Percentiles rank a stretch among this genome's conserved stretches.
phyloP scores from a whole-genome alignment of 2,888 invertebrate genomes.

The Brenthis hecate region DNA sequence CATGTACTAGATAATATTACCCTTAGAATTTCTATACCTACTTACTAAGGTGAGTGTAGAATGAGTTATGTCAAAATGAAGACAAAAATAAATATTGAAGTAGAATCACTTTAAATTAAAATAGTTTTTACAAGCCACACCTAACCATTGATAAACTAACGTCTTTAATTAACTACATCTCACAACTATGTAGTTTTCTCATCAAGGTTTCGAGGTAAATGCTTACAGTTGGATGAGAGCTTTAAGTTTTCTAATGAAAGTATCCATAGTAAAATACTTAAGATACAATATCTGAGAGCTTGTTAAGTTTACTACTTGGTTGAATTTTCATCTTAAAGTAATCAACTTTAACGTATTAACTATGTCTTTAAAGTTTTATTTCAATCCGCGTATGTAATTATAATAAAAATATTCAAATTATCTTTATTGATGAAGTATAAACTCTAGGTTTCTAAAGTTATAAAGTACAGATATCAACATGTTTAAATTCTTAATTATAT shows the following conservation, averaged over 20 bases:
- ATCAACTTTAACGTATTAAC: background rate
- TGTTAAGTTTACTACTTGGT: background rate
- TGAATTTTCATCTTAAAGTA: background rate
- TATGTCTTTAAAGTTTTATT: background rate
- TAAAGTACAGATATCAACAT: slow-evolving; percentile 3
- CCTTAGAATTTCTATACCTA: too few relatives aligned
- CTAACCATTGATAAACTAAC: background rate
- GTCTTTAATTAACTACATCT: background rate
- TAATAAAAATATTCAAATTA: slow-evolving; percentile 8
- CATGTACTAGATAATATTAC: too few relatives aligned
- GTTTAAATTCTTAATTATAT: slow-evolving; percentile 10
- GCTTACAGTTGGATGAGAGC: slow-evolving; percentile 14
- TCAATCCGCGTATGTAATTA: background rate
- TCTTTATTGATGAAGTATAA: slow-evolving; percentile 13
- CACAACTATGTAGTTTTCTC: slow-evolving; percentile 4
- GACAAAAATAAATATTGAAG: too few relatives aligned
- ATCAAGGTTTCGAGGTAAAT: slow-evolving; percentile 22
- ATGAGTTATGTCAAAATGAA: too few relatives aligned
- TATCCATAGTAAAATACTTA: background rate
- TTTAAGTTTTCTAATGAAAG: background rate
- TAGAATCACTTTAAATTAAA: background rate
- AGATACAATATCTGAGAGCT: background rate
- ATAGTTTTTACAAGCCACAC: background rate
- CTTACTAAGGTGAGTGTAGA: too few relatives aligned
- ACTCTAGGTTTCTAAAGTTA: background rate